These are phyloP conservation scores for Heptranchias perlo DNA, from an alignment of 2,113 vertebrate genomes.

Conservation along the genomic window DNA sequence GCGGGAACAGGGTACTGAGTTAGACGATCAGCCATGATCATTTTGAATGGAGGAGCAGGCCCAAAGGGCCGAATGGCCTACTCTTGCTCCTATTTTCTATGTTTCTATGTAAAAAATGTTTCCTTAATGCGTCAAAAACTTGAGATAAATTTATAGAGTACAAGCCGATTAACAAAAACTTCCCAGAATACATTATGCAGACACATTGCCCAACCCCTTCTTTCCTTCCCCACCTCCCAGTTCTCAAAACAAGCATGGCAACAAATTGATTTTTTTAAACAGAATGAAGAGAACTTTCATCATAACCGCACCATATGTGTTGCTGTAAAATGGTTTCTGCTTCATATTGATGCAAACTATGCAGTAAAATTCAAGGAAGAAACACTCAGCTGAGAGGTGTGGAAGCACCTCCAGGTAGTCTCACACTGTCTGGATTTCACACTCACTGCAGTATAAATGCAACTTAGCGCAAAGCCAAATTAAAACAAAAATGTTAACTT, in stretches of 20 bases:
- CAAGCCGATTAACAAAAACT: not conserved
- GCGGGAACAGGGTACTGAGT: no score
- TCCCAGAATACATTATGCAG: not conserved
- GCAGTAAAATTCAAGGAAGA: not conserved
- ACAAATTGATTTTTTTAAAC: not conserved
- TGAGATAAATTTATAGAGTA: not conserved
- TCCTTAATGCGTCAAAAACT: not conserved
- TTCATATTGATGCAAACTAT: not conserved
- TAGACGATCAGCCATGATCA: no score
- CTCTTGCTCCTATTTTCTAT: no score
- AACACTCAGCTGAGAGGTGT: not conserved
- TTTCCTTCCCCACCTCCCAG: no score
- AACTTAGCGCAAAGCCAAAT: not conserved
- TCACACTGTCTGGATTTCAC: not conserved
- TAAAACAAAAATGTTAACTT: not conserved
- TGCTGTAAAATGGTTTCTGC: not conserved
- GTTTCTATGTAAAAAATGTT: no score
- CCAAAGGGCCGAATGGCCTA: no score
- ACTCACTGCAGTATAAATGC: not conserved
- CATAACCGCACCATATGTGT: not conserved
- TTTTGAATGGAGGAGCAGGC: no score
- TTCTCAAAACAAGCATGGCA: not conserved
- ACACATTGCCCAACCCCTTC: not conserved
- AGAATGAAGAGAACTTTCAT: not conserved
- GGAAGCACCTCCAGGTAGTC: conserved; percentile 14